A percentile compares a stretch with the other conserved stretches of the same genome.
Evolutionary conservation across 2,888 invertebrate genomes (phyloP).

Genomic region (Polymixis lichenea): DNA sequence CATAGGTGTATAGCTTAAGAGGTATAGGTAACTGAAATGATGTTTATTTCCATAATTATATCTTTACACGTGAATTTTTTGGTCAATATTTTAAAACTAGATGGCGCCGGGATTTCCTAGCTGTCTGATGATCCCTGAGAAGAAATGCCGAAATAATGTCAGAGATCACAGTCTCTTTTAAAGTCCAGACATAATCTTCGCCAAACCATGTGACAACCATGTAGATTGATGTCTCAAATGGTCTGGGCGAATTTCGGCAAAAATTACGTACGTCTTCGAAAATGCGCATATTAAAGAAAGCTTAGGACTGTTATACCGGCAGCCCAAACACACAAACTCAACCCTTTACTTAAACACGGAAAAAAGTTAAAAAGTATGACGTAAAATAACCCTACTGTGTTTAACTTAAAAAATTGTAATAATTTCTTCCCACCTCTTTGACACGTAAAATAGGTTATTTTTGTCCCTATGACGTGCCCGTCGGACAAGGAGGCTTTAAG

Average conservation of each 20-base stretch:
- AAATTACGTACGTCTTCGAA: not conserved
- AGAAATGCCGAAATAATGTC: not conserved
- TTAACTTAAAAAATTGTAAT: slow-evolving; percentile 18
- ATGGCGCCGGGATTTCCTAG: not conserved
- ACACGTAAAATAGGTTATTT: not conserved
- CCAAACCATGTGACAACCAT: too few species aligned
- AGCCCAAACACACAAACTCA: slow-evolving; percentile 27
- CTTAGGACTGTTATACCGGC: not conserved
- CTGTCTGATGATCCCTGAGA: not conserved
- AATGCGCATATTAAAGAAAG: not conserved
- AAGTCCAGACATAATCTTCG: too few species aligned
- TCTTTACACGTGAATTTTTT: not conserved
- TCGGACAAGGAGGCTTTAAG: too few species aligned
- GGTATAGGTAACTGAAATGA: not conserved
- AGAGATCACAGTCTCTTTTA: too few species aligned
- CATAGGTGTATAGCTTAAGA: not conserved
- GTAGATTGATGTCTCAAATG: too few species aligned
- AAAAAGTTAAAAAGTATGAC: slow-evolving; percentile 10
- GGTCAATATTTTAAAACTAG: not conserved
- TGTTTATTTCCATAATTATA: not conserved
- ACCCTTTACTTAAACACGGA: slow-evolving; percentile 22
- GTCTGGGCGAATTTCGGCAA: not conserved
- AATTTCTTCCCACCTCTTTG: not conserved
- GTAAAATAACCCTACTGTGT: slow-evolving; percentile 17
- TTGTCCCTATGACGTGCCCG: not conserved